A percentile compares a stretch with the other conserved stretches of the same genome.
Evolutionary conservation across 2,797 vertebrate species (phyloP).

Genomic region (Labroides dimidiatus): DNA sequence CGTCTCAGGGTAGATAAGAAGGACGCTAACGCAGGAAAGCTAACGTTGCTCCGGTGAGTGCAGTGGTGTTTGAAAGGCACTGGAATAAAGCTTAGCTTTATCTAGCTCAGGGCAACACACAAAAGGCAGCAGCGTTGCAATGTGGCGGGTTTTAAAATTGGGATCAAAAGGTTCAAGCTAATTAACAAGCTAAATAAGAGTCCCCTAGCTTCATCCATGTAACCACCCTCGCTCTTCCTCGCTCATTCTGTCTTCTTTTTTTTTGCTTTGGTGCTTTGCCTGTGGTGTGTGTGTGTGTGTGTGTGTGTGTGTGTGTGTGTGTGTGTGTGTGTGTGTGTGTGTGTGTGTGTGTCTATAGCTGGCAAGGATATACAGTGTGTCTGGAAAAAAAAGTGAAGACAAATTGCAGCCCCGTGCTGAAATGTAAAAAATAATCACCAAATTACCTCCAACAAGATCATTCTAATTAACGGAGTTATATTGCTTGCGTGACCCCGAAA

Average conservation of each 20-base stretch:
- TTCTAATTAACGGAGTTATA: constrained; percentile 70
- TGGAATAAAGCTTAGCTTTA: constrained; percentile 76
- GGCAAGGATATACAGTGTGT: constrained; percentile 48
- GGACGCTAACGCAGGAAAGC: constrained; percentile 33
- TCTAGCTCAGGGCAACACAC: constrained; percentile 78
- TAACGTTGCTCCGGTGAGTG: constrained; percentile 60
- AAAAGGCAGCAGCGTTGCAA: constrained; percentile 75
- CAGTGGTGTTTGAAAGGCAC: constrained; percentile 73
- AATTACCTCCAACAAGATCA: constrained; percentile 70
- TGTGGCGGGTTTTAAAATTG: constrained; percentile 84
- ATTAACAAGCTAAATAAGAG: constrained; percentile 87
- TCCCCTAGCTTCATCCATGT: constrained; percentile 71
- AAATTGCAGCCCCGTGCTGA: constrained; percentile 63
- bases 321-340: constrained; percentile 25
- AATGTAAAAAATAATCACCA: constrained; percentile 61
- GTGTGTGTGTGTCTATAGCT: constrained; percentile 20
- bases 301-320: constrained; percentile 14
- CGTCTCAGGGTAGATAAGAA: constrained; percentile 72
- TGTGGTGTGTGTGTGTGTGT: constrained; percentile 24
- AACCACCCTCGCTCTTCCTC: constrained; percentile 44
- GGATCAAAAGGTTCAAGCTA: constrained; percentile 88
- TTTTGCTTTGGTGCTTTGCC: constrained; percentile 43
- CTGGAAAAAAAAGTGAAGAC: constrained; percentile 51
- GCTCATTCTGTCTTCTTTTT: constrained; percentile 30
- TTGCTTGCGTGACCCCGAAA: constrained; percentile 57